These are phyloP conservation scores for Callinectes sapidus DNA, from an alignment of 2,888 invertebrate genomes.

Conservation along the genomic window DNA sequence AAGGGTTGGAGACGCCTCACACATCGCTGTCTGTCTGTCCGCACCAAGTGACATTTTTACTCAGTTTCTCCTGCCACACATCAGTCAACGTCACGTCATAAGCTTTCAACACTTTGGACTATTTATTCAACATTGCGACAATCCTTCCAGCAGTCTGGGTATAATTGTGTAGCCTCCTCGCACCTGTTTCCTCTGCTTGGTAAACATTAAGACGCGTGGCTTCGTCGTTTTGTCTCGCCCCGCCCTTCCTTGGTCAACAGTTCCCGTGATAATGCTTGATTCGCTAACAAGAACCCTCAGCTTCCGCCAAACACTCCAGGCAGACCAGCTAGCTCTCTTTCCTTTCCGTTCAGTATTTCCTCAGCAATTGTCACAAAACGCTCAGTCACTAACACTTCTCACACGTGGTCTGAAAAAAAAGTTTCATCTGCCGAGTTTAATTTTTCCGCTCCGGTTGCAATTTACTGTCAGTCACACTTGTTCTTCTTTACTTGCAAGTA, in stretches of 20 bases:
- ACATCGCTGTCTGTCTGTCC: neutral
- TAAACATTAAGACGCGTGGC: neutral
- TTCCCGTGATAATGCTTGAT: neutral
- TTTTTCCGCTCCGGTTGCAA: neutral
- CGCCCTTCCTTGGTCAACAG: neutral
- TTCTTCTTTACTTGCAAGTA: neutral
- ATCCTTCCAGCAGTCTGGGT: neutral
- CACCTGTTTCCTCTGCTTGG: conserved; percentile 3
- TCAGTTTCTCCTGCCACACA: neutral
- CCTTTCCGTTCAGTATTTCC: neutral
- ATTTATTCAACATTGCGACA: neutral
- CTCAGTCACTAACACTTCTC: neutral
- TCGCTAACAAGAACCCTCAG: neutral
- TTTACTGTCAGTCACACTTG: neutral
- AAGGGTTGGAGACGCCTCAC: neutral
- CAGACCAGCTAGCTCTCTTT: neutral
- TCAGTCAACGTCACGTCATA: neutral
- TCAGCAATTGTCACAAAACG: neutral
- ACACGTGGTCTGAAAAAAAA: neutral
- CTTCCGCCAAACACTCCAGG: neutral
- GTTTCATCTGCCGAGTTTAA: neutral
- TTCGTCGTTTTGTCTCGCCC: neutral
- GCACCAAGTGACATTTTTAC: neutral
- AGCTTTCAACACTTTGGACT: conserved; percentile 13
- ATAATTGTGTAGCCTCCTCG: neutral